Evolutionary conservation across 1,140 invertebrate genomes (phyloP).

Genomic region (Conus ventricosus): DNA sequence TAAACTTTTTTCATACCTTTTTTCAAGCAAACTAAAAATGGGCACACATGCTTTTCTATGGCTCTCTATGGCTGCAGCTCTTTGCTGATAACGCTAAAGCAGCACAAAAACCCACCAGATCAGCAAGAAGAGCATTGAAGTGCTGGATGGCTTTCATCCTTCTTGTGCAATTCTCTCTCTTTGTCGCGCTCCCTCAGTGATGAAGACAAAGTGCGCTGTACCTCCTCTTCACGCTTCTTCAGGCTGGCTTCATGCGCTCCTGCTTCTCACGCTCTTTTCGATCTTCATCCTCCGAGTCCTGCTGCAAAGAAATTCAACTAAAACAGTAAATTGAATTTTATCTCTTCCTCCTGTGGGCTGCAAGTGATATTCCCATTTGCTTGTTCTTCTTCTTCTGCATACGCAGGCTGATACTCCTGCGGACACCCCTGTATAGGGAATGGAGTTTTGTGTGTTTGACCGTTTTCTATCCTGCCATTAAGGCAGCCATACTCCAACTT

Average conservation of each 20-base stretch:
- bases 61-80: neutral
- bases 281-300: conserved; percentile 78
- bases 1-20: too few relatives aligned
- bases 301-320: neutral
- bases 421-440: too few relatives aligned
- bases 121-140: conserved; percentile 94
- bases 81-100: neutral
- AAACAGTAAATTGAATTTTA: too few relatives aligned
- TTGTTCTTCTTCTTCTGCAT: too few relatives aligned
- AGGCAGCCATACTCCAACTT: too few relatives aligned
- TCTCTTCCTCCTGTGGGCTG: too few relatives aligned
- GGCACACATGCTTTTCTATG: too few relatives aligned
- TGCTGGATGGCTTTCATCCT: conserved; percentile 96
- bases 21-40: conserved; percentile 4
- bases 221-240: conserved; percentile 93
- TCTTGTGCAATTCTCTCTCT: conserved; percentile 96
- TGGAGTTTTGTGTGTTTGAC: too few relatives aligned
- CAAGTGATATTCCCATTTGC: too few relatives aligned
- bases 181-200: conserved; percentile 96
- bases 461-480: too few relatives aligned
- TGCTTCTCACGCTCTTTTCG: conserved; percentile 79
- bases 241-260: conserved; percentile 90
- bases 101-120: conserved; percentile 81
- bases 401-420: too few relatives aligned
- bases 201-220: conserved; percentile 91